These are phyloP conservation scores for Lethrus apterus DNA, from an alignment of 1,140 invertebrate species.

Conservation along the genomic window DNA sequence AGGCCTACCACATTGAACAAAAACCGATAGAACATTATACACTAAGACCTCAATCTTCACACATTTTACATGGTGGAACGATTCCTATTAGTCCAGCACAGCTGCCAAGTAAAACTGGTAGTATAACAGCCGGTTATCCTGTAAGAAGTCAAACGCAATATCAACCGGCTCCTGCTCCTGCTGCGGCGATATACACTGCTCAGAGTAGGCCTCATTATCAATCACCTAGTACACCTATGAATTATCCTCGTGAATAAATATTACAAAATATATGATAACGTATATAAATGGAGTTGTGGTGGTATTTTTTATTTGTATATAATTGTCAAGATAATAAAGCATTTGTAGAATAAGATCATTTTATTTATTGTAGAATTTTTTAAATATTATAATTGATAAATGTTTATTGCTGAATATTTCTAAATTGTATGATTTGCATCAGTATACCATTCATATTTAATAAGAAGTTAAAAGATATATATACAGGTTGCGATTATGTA, in stretches of 20 bases:
- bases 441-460: no score
- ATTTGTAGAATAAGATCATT: no score
- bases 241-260: constrained; percentile 35
- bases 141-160: constrained; percentile 35
- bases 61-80: constrained; percentile 33
- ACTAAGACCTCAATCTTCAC: constrained; percentile 27
- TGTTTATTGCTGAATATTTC: no score
- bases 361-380: no score
- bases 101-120: constrained; percentile 32
- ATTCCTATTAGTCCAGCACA: constrained; percentile 33
- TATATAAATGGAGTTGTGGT: no score
- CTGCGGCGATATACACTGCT: constrained; percentile 34
- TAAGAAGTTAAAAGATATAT: no score
- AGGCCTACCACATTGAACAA: constrained; percentile 34
- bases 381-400: no score
- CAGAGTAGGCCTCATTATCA: constrained; percentile 37
- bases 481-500: no score
- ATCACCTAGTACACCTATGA: constrained; percentile 29
- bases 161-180: constrained; percentile 31
- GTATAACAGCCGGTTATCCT: constrained; percentile 39
- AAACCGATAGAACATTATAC: constrained; percentile 34
- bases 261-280: no score
- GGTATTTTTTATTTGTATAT: no score
- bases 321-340: no score
- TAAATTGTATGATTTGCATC: no score